phyloP scores from a whole-genome alignment of 23 tunicate genomes.

The Phallusia fumigata region DNA sequence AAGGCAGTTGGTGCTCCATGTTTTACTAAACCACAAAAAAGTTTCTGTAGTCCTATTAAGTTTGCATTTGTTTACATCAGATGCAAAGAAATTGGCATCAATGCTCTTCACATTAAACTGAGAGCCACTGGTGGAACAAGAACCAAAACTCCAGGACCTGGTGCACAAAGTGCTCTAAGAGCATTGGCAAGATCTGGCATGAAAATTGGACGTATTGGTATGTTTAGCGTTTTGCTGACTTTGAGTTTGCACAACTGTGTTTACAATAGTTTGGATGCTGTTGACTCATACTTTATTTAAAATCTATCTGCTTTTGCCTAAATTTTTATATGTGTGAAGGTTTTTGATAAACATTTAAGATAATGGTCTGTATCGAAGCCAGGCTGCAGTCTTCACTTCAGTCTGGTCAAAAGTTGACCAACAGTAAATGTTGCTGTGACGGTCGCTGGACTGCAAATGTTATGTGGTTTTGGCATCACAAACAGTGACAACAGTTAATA shows the following conservation, averaged over 20 bases:
- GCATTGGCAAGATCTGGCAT: slow-evolving; percentile 98
- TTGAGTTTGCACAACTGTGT: too few relatives aligned
- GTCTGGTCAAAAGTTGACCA: slow-evolving; percentile 65
- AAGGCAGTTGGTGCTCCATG: too few relatives aligned
- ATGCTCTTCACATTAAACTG: slow-evolving; percentile 92
- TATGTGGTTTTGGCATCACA: slow-evolving; percentile 33
- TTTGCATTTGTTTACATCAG: slow-evolving; percentile 26
- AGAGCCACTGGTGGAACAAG: slow-evolving; percentile 99
- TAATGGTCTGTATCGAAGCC: slow-evolving; percentile 73
- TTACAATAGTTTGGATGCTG: too few relatives aligned
- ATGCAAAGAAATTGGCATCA: slow-evolving; percentile 97
- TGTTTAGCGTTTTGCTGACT: neutral
- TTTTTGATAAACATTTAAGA: too few relatives aligned
- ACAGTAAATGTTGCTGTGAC: slow-evolving; percentile 44
- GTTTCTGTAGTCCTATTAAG: too few relatives aligned
- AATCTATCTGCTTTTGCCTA: too few relatives aligned
- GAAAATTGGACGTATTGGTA: slow-evolving; percentile 98
- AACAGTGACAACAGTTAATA: slow-evolving; percentile 24
- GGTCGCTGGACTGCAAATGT: slow-evolving; percentile 46
- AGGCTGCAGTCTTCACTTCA: neutral
- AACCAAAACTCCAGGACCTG: slow-evolving; percentile 99
- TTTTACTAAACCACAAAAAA: too few relatives aligned
- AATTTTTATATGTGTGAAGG: too few relatives aligned
- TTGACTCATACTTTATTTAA: too few relatives aligned
- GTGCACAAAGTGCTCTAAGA: slow-evolving; percentile 97